phyloP scores from a whole-genome alignment of 2,113 vertebrate species.

The Erythrolamprus reginae region DNA sequence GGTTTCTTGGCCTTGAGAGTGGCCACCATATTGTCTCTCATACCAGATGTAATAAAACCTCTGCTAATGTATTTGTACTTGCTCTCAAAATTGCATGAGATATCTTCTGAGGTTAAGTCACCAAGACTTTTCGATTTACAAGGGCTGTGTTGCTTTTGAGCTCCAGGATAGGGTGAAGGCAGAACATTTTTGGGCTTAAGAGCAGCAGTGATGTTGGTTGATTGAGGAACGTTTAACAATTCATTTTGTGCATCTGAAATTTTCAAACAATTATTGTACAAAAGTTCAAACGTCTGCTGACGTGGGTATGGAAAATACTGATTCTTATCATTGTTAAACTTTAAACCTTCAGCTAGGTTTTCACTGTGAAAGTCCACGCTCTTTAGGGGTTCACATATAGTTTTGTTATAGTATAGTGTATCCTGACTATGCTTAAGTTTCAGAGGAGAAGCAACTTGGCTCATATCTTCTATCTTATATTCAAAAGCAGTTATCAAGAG shows the following conservation, averaged over 20 bases:
- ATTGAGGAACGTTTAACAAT: background rate
- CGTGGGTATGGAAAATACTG: conserved; percentile 18
- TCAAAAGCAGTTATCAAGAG: conserved; percentile 48
- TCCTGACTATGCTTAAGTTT: conserved; percentile 46
- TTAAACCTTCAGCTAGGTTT: conserved; percentile 3
- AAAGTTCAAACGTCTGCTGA: conserved; percentile 12
- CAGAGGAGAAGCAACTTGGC: conserved; percentile 56
- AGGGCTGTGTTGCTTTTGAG: conserved; percentile 66
- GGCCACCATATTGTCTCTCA: conserved; percentile 67
- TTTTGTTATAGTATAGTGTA: background rate
- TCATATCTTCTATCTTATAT: conserved; percentile 43
- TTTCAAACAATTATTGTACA: conserved; percentile 34
- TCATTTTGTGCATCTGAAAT: conserved; percentile 41
- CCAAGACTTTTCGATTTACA: conserved; percentile 96
- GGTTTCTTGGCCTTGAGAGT: conserved; percentile 47
- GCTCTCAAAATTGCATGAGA: conserved; percentile 93
- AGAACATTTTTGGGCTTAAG: background rate
- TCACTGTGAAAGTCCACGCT: conserved; percentile 11
- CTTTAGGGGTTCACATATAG: conserved; percentile 2
- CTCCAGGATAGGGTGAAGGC: conserved; percentile 30
- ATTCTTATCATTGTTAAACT: conserved; percentile 22
- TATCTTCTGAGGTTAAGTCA: conserved; percentile 95
- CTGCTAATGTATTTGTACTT: conserved; percentile 94
- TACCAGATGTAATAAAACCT: conserved; percentile 81
- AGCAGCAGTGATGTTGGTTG: background rate